Evolutionary conservation across 2,888 invertebrate species (phyloP).

Genomic region (Cosmopolites sordidus): DNA sequence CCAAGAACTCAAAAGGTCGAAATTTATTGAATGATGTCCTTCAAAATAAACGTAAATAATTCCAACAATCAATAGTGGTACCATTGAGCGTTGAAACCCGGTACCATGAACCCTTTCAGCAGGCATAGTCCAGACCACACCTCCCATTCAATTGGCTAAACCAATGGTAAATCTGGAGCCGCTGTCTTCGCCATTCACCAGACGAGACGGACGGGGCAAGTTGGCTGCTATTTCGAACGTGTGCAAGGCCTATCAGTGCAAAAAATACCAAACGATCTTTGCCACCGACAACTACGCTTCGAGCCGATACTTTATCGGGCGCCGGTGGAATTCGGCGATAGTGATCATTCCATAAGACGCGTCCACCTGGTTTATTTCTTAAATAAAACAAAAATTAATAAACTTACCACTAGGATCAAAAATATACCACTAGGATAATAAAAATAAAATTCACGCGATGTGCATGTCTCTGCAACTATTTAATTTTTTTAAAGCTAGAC

Average conservation of each 20-base stretch:
- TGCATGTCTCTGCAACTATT: too few relatives aligned
- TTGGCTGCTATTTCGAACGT: not conserved
- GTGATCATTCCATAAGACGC: slow-evolving; percentile 3
- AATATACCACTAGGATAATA: too few relatives aligned
- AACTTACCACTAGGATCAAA: too few relatives aligned
- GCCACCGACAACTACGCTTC: slow-evolving; percentile 13
- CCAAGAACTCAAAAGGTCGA: too few relatives aligned
- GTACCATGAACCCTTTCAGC: not conserved
- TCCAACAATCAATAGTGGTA: not conserved
- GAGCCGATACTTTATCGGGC: slow-evolving; percentile 10
- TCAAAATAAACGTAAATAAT: too few relatives aligned
- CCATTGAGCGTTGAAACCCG: not conserved
- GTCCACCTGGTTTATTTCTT: too few relatives aligned
- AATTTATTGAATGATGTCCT: too few relatives aligned
- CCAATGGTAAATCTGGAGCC: slow-evolving; percentile 19
- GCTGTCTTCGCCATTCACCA: slow-evolving; percentile 20
- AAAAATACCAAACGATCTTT: slow-evolving; percentile 8
- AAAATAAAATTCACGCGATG: too few relatives aligned
- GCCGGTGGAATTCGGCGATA: slow-evolving; percentile 11
- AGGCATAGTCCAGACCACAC: slow-evolving; percentile 14
- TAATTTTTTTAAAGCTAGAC: too few relatives aligned
- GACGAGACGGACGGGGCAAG: slow-evolving; percentile 9
- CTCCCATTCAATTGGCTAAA: slow-evolving; percentile 22
- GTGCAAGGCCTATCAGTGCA: slow-evolving; percentile 3
- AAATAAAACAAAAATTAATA: too few relatives aligned